Base-by-base conservation (phyloP, 2,888 invertebrate genomes). In the Protonemura montana region DNA sequence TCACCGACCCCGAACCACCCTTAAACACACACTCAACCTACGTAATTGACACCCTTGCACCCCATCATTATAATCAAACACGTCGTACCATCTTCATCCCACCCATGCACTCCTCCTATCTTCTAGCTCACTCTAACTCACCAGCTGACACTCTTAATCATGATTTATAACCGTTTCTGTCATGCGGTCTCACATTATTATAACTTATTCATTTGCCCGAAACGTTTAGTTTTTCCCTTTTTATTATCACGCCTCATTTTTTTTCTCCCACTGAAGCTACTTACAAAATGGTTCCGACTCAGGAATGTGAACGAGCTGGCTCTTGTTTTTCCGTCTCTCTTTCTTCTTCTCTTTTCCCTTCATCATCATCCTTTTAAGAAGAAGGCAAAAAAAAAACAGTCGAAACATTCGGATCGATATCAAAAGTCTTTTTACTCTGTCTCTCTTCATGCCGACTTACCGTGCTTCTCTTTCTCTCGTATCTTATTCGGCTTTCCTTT, bases 311-410 rank as follows among this genome's bases (percentile, higher is more conserved):
- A 59, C 59, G 59, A 59, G 59, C 59, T 3, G 59, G 1, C 59
- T 59, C 59, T 59, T 59, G 59, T 59, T 59, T 59, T 59, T 59
- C 59, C 59, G 59, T 59, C 59, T 13, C 59, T 59, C 59, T 59
- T 21, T 59, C 59, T 41, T n/a, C 3, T 59, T 59, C 21, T 59
- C 59, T 10, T 21, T 59, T 59, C 59, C 59, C 59, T 59, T 59
- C 59, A 59, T 59, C 59, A 59, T 59, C 59, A 59, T 59, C 59
- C 59, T 21, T 59, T 59, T 59, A 59, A 59, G 59, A 59, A 59
- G 59, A 59, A 59, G 59, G 21, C 2, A 13, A 13, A 13, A 13
- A 59, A 59, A 59, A 59, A 59, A 59, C 59, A 21, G 35, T 2
- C 59, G 59, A 59, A 59, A 59, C 59, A 59, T 21, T 10, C 7